Base-by-base conservation (phyloP, 2,888 invertebrate genomes). In the Leptinotarsa peninsularis region DNA sequence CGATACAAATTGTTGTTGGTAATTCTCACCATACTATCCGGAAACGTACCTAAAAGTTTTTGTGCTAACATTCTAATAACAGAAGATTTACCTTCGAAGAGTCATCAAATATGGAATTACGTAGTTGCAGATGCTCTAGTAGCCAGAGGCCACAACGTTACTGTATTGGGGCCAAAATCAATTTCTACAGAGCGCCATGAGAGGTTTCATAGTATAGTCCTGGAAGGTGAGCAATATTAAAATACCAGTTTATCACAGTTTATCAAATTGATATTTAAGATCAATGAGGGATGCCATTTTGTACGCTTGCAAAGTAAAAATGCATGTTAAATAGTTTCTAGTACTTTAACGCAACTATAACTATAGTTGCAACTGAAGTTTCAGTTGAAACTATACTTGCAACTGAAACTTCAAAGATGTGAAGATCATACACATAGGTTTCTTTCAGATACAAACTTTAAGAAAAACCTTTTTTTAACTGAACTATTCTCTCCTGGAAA, bases 81-180 rank as follows among this genome's bases (percentile, higher is more conserved):
- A 43, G 58, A 76, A 66, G 73, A 76, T 68, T 58, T 73, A 50
- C 52, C 71, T 43, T 70, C 75, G n/a, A 68, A 72, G 15, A 82
- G 82, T 60, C 82, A 82, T 74, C 79, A 81, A 68, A 79, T 82
- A 71, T 82, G 81, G 81, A 81, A 80, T 54, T 77, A 76, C 66
- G 77, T 72, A 50, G 21, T 81, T 23, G 80, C 78, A 3, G 74
- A 79, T 49, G 81, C 75, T 0, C 67, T 82, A 56, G 68, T 78
- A 7, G 49, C 74, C 63, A 79, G 72, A 71, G 81, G 80, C 2
- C 81, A 82, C 67, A 81, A 82, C 54, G 74, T 80, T 14, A 82
- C 82, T 10, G 71, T 82, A 71, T 74, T 78, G n/a, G 79, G 79
- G 49, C 79, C 79, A 13, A 52, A 66, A 43, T 49, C 69, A 15